Conservation (phyloP, 2,113 vertebrate species). For the Martes martes region DNA sequence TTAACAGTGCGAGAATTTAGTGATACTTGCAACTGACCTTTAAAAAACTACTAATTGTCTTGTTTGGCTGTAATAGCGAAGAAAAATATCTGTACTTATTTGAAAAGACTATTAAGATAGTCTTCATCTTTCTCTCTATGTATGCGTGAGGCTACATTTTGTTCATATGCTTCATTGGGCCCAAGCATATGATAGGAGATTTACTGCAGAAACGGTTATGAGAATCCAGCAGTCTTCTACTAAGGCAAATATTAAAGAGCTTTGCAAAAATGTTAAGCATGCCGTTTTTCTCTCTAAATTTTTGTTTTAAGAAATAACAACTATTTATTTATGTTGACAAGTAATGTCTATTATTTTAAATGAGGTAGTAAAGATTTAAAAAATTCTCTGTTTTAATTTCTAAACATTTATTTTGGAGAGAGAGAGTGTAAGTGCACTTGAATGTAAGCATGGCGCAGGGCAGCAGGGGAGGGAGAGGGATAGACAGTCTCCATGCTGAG, state of each 20-base stretch:
- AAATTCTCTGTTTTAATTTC: background rate
- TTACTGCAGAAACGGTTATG: background rate
- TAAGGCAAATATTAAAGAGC: background rate
- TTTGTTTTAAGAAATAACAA: background rate
- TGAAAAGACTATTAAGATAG: background rate
- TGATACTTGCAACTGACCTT: background rate
- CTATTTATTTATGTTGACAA: background rate
- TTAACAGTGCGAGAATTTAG: background rate
- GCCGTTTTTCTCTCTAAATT: background rate
- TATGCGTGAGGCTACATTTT: background rate
- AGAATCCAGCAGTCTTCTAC: background rate
- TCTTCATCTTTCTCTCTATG: background rate
- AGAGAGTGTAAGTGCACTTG: background rate
- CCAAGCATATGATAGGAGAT: background rate
- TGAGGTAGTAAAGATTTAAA: background rate
- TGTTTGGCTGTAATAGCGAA: background rate
- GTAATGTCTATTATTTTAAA: background rate
- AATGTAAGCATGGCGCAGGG: background rate
- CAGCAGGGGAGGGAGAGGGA: background rate
- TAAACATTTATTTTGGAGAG: background rate
- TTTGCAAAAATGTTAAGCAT: conserved; percentile 1
- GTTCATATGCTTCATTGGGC: background rate
- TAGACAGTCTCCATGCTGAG: background rate
- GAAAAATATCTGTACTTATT: background rate
- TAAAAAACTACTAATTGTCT: background rate